Percentiles rank a stretch among this genome's conserved stretches.
phyloP scores from a whole-genome alignment of 1,140 invertebrate species.

The Cydia pomonella region DNA sequence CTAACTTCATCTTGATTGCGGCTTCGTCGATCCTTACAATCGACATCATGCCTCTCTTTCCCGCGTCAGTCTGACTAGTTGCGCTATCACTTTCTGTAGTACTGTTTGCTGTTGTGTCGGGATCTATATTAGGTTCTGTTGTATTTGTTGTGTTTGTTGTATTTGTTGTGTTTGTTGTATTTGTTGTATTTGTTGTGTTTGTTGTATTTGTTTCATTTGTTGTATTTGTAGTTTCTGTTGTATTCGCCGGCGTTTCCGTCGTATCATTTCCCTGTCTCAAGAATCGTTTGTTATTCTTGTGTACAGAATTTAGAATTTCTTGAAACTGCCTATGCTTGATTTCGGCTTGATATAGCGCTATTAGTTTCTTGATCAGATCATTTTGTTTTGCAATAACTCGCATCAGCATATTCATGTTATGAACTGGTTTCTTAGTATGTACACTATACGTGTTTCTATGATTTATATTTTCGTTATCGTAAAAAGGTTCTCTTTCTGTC shows the following conservation, averaged over 20 bases:
- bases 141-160: not conserved
- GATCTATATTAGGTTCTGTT: not conserved
- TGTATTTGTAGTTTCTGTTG: not conserved
- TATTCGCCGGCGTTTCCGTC: not conserved
- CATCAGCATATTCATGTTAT: not conserved
- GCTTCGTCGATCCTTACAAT: not conserved
- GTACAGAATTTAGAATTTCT: not conserved
- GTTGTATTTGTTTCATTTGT: not conserved
- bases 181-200: not conserved
- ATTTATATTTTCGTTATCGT: no score
- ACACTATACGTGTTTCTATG: not conserved
- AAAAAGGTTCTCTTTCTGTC: no score
- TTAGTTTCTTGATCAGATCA: not conserved
- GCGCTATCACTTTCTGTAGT: not conserved
- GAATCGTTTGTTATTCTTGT: not conserved
- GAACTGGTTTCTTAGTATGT: not conserved
- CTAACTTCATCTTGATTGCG: conserved; percentile 45
- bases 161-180: no score
- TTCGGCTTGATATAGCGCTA: not conserved
- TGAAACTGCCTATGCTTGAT: not conserved
- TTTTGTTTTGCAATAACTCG: conserved; percentile 2
- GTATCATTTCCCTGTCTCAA: not conserved
- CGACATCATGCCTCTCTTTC: not conserved
- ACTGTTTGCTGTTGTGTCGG: not conserved
- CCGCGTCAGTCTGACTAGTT: no score